Conservation (phyloP, 2,888 invertebrate species). For the Scelioninae gen. 2 region DNA sequence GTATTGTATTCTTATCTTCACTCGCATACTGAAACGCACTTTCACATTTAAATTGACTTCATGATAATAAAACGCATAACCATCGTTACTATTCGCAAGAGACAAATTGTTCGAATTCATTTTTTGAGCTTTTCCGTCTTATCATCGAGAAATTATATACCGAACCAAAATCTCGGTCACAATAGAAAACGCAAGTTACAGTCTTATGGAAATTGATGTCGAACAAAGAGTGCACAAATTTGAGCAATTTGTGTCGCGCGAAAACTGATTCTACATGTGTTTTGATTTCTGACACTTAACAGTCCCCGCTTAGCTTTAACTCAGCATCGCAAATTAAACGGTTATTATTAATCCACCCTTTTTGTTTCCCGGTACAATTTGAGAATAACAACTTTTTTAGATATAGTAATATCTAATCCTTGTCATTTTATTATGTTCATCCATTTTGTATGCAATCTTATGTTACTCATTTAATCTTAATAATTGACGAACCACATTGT, state of each 20-base stretch:
- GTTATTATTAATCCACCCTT: not conserved
- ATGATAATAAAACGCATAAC: constrained; percentile 51
- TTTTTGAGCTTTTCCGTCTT: constrained; percentile 38
- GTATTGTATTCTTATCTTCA: too few relatives aligned
- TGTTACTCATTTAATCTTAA: constrained; percentile 41
- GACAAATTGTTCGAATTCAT: constrained; percentile 22
- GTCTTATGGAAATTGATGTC: constrained; percentile 41
- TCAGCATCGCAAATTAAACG: constrained; percentile 15
- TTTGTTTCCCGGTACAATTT: constrained; percentile 14
- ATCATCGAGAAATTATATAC: constrained; percentile 1
- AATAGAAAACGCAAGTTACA: constrained; percentile 31
- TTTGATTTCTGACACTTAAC: constrained; percentile 50
- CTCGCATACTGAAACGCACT: constrained; percentile 24
- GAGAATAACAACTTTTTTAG: constrained; percentile 36
- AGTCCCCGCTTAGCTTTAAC: constrained; percentile 1
- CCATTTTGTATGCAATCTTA: constrained; percentile 31
- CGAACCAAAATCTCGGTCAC: constrained; percentile 2
- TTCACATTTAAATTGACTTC: constrained; percentile 51
- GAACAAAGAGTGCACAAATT: constrained; percentile 16
- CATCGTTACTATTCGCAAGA: constrained; percentile 17
- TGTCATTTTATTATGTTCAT: constrained; percentile 17
- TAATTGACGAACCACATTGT: constrained; percentile 49
- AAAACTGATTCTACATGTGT: constrained; percentile 25
- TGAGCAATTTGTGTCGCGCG: constrained; percentile 3
- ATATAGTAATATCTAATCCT: not conserved